These are phyloP conservation scores for Mystacides longicornis DNA, from an alignment of 2,888 invertebrate species.

Conservation along the genomic window DNA sequence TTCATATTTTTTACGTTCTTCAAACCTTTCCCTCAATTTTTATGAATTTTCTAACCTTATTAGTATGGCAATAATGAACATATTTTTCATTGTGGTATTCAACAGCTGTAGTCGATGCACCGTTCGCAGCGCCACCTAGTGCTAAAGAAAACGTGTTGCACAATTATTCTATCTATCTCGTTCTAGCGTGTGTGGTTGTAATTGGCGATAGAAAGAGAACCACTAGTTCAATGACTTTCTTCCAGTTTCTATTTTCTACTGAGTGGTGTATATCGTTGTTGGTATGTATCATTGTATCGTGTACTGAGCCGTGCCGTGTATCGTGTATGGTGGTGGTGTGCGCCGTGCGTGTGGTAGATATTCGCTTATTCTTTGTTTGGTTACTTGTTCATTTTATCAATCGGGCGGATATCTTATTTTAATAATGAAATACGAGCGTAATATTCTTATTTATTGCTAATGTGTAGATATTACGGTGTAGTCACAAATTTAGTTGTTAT, in stretches of 20 bases:
- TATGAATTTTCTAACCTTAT: too few species aligned
- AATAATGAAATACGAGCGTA: neutral
- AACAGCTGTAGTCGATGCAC: slow-evolving; percentile 18
- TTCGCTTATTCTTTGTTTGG: slow-evolving; percentile 48
- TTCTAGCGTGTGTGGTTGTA: slow-evolving; percentile 37
- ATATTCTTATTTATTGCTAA: neutral
- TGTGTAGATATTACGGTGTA: neutral
- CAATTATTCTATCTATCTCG: slow-evolving; percentile 32
- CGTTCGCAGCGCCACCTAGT: slow-evolving; percentile 10
- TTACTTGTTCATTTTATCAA: slow-evolving; percentile 37
- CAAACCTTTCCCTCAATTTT: too few species aligned
- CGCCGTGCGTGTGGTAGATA: slow-evolving; percentile 24
- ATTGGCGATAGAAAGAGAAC: slow-evolving; percentile 31
- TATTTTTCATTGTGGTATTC: slow-evolving; percentile 6
- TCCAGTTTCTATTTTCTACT: slow-evolving; percentile 49
- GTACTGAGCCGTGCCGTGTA: slow-evolving; percentile 1
- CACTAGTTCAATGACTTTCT: slow-evolving; percentile 51
- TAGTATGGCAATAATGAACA: neutral
- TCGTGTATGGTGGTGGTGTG: slow-evolving; percentile 7
- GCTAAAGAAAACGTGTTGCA: slow-evolving; percentile 8
- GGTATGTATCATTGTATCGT: neutral
- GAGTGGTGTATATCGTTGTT: neutral
- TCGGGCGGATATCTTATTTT: slow-evolving; percentile 34
- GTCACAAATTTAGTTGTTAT: neutral
- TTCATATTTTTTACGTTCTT: too few species aligned